These are phyloP conservation scores for Anabas testudineus DNA, from an alignment of 2,797 vertebrate species.

Conservation along the genomic window DNA sequence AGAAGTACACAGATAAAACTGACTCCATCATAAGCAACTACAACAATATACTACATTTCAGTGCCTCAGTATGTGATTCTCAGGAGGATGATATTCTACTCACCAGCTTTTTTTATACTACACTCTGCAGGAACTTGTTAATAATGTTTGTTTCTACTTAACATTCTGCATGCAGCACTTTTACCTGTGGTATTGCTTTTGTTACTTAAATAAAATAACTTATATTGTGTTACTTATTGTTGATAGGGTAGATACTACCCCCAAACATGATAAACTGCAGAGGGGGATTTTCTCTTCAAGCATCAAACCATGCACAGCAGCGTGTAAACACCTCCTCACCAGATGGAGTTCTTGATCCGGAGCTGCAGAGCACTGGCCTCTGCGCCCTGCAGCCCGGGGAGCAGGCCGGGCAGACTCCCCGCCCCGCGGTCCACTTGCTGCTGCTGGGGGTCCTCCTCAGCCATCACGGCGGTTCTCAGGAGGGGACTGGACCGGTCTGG, in stretches of 20 bases:
- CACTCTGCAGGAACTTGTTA: background rate
- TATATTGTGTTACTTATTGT: background rate
- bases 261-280: background rate
- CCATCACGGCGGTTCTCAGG: conserved; percentile 82
- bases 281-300: background rate
- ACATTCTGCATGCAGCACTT: background rate
- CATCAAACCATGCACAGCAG: conserved; percentile 1
- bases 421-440: conserved; percentile 78
- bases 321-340: conserved; percentile 83
- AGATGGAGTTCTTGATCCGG: conserved; percentile 97
- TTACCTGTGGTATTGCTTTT: background rate
- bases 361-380: conserved; percentile 93
- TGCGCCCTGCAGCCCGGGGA: conserved; percentile 90
- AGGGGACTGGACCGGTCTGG: conserved; percentile 46
- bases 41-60: background rate
- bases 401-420: conserved; percentile 86
- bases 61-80: background rate
- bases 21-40: background rate
- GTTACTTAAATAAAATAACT: no score
- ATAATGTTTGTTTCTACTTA: background rate
- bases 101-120: background rate
- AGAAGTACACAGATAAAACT: background rate
- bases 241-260: background rate
- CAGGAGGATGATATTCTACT: background rate
- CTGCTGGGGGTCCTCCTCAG: conserved; percentile 86